phyloP scores from a whole-genome alignment of 1,140 invertebrate genomes.

The Argopecten irradians region DNA sequence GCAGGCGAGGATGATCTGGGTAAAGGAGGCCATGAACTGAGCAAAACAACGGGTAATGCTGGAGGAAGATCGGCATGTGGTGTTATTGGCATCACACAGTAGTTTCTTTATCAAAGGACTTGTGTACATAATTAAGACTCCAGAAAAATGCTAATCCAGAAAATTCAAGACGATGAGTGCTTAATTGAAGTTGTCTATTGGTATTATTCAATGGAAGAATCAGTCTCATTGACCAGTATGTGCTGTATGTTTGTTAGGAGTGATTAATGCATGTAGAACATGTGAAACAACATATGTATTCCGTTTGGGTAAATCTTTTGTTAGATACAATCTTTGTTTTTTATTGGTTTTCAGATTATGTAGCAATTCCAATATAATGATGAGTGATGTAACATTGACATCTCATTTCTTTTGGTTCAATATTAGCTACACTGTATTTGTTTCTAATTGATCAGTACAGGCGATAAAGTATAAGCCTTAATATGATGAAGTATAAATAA shows the following conservation, averaged over 20 bases:
- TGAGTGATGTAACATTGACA: too few relatives aligned
- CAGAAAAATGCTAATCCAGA: neutral
- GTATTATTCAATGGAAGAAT: neutral
- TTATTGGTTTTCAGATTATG: too few relatives aligned
- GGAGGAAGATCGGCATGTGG: conserved; percentile 96
- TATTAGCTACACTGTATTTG: neutral
- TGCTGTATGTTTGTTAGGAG: neutral
- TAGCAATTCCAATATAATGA: too few relatives aligned
- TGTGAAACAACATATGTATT: neutral
- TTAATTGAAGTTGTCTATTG: neutral
- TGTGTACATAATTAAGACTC: neutral
- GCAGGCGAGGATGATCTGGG: conserved; percentile 97
- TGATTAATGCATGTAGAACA: neutral
- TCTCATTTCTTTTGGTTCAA: too few relatives aligned
- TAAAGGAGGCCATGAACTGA: conserved; percentile 93
- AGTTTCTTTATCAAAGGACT: conserved; percentile 24
- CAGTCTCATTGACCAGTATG: neutral
- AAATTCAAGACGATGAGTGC: neutral
- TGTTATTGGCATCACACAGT: conserved; percentile 89
- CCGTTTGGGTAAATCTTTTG: neutral
- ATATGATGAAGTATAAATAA: neutral
- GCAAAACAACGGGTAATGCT: conserved; percentile 97
- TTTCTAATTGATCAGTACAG: neutral
- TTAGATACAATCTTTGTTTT: too few relatives aligned
- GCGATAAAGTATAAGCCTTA: neutral